A percentile compares a stretch with the other conserved stretches of the same genome.
phyloP scores from a whole-genome alignment of 2,888 invertebrate species.

The Phrixothrix hirtus region DNA sequence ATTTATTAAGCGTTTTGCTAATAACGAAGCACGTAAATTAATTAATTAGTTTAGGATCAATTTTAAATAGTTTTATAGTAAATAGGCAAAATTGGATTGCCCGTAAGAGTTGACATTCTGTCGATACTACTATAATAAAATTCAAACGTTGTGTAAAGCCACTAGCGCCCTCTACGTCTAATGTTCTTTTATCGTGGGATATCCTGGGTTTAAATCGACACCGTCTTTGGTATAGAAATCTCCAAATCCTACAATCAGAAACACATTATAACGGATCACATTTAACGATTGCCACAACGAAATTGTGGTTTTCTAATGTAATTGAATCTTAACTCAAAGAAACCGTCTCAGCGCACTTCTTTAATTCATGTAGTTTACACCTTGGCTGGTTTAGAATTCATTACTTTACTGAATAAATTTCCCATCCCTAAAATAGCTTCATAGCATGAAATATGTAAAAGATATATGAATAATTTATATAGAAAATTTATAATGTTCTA shows the following conservation, averaged over 20 bases:
- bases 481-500: neutral
- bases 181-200: neutral
- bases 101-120: neutral
- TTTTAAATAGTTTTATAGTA: slow-evolving; percentile 16
- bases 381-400: neutral
- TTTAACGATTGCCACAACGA: slow-evolving; percentile 11
- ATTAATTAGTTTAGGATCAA: slow-evolving; percentile 33
- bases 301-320: slow-evolving; percentile 4
- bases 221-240: slow-evolving; percentile 10
- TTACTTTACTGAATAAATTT: neutral
- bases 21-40: slow-evolving; percentile 31
- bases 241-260: slow-evolving; percentile 20
- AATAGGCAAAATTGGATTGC: too few relatives aligned
- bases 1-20: slow-evolving; percentile 31
- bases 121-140: neutral
- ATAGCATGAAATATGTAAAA: neutral
- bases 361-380: too few relatives aligned
- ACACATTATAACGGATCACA: slow-evolving; percentile 19
- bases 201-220: neutral
- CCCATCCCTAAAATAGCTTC: neutral
- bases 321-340: too few relatives aligned
- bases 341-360: too few relatives aligned
- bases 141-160: neutral
- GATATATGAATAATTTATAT: slow-evolving; percentile 12
- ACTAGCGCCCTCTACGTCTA: neutral